Evolutionary conservation across 1,140 invertebrate species (phyloP).

Genomic region (Cylas formicarius): DNA sequence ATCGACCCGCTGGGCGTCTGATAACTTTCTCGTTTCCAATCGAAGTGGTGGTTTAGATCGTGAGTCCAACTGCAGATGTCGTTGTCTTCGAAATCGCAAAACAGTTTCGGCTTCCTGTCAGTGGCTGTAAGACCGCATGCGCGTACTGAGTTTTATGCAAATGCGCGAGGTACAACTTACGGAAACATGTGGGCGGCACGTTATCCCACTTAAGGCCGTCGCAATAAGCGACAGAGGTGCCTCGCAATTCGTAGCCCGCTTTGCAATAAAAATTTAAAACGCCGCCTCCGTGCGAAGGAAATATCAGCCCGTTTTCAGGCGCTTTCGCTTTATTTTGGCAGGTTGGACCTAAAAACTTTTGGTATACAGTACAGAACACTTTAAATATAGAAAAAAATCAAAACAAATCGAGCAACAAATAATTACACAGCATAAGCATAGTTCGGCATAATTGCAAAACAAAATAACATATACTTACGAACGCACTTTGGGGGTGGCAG

Average conservation of each 20-base stretch:
- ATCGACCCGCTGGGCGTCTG: constrained; percentile 58
- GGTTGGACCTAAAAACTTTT: constrained; percentile 8
- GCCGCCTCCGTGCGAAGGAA: constrained; percentile 45
- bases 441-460: too few relatives aligned
- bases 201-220: constrained; percentile 57
- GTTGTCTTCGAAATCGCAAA: constrained; percentile 63
- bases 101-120: constrained; percentile 37
- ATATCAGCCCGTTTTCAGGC: constrained; percentile 45
- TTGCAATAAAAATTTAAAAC: constrained; percentile 58
- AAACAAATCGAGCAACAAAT: too few relatives aligned
- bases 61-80: constrained; percentile 69
- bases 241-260: constrained; percentile 51
- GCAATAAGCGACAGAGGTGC: constrained; percentile 53
- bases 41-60: constrained; percentile 65
- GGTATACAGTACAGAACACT: too few relatives aligned
- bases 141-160: neutral
- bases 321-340: constrained; percentile 13
- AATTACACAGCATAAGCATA: too few relatives aligned
- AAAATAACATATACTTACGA: constrained; percentile 34
- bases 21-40: constrained; percentile 61
- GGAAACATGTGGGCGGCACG: constrained; percentile 51
- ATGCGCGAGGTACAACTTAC: constrained; percentile 41
- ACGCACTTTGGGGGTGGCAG: constrained; percentile 34
- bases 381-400: too few relatives aligned
- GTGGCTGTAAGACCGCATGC: constrained; percentile 32